Percentiles rank a stretch among this genome's conserved stretches.
Conservation (phyloP, 2,797 vertebrate genomes). For the Spinus pinus region DNA sequence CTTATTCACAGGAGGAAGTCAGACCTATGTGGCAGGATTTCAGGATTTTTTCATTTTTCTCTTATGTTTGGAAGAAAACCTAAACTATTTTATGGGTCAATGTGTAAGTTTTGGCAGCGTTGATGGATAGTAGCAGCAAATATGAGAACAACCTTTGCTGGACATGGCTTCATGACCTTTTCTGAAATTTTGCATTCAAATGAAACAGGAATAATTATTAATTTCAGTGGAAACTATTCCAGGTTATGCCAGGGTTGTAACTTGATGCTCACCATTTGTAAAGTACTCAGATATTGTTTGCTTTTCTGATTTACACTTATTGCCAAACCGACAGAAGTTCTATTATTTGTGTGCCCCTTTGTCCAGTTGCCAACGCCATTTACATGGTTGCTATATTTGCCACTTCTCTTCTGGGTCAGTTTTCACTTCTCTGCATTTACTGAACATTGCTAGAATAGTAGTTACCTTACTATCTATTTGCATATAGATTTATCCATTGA, state of each 20-base stretch:
- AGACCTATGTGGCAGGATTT: neutral
- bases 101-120: fast-evolving
- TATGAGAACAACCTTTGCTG: neutral
- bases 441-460: neutral
- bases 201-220: neutral
- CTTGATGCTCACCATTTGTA: neutral
- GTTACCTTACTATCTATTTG: neutral
- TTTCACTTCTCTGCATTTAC: neutral
- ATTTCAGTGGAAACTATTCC: neutral
- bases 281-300: neutral
- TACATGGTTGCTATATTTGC: neutral
- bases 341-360: neutral
- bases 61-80: neutral
- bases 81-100: neutral
- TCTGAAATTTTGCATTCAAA: neutral
- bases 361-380: neutral
- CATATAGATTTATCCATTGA: slow-evolving; percentile 1
- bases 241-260: neutral
- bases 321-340: neutral
- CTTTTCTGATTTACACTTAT: neutral
- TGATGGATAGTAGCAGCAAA: neutral
- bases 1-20: neutral
- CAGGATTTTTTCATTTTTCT: neutral
- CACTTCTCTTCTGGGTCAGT: neutral
- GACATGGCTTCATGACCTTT: neutral